These are phyloP conservation scores for Protobothrops flavoviridis DNA, from an alignment of 2,113 vertebrate genomes.

Conservation along the genomic window DNA sequence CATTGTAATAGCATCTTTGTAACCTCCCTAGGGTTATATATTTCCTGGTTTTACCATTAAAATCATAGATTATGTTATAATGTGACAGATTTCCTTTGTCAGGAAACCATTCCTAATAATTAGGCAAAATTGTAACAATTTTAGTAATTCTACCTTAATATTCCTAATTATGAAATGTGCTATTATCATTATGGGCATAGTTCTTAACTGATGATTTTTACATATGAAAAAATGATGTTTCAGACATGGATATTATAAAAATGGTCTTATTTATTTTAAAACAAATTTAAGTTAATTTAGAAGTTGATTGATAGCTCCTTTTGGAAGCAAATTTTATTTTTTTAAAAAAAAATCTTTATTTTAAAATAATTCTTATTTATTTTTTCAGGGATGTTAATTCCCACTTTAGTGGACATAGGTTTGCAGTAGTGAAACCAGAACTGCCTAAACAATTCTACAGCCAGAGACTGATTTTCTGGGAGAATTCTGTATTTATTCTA, in stretches of 20 bases:
- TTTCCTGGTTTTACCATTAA: slow-evolving; percentile 7
- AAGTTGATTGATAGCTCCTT: not conserved
- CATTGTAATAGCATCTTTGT: not conserved
- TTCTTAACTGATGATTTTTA: slow-evolving; percentile 4
- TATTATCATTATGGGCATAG: not conserved
- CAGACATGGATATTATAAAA: not conserved
- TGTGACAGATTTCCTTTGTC: slow-evolving; percentile 19
- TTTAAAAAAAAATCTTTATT: not conserved
- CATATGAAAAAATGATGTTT: not conserved
- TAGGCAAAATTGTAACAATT: not conserved
- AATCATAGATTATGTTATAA: not conserved
- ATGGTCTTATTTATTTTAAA: not conserved
- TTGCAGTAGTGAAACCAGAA: not conserved
- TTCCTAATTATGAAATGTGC: not conserved
- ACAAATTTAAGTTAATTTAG: not conserved
- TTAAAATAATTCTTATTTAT: not conserved
- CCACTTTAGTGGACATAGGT: not conserved
- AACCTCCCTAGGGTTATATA: rapidly evolving
- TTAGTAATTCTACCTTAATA: not conserved
- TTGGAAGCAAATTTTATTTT: not conserved
- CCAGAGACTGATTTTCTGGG: not conserved
- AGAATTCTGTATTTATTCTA: not conserved
- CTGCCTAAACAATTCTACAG: not conserved
- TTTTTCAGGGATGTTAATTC: not conserved
- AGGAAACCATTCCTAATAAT: not conserved